These are phyloP conservation scores for Echinometra lucunter DNA, from an alignment of 53 echinoderm and acorn worm genomes.

Conservation along the genomic window DNA sequence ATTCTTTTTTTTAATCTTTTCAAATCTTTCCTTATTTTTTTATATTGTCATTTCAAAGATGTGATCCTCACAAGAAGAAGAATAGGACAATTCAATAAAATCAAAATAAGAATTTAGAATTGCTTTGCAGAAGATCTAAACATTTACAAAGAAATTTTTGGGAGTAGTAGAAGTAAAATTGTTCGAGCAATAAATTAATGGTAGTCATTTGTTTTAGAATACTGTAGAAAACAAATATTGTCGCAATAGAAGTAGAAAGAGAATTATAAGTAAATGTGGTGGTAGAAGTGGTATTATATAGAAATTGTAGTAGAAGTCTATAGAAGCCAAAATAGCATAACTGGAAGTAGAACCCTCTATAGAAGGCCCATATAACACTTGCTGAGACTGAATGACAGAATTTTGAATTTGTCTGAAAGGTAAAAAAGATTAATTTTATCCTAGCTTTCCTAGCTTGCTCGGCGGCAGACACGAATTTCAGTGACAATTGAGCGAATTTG, in stretches of 20 bases:
- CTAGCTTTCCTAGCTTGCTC: no score
- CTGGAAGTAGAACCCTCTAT: no score
- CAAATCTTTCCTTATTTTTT: background rate
- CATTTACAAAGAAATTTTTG: no score
- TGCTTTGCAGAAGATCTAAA: no score
- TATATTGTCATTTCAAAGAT: no score
- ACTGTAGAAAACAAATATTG: background rate
- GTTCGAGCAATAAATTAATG: background rate
- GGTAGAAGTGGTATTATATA: background rate
- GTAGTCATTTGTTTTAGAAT: background rate
- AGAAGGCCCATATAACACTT: no score
- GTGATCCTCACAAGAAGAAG: background rate
- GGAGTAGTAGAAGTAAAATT: no score
- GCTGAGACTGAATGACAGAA: no score
- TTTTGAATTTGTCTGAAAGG: no score
- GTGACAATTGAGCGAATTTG: no score
- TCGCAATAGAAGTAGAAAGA: background rate
- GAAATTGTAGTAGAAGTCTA: background rate
- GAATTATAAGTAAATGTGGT: background rate
- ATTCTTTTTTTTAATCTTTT: background rate
- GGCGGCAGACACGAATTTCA: no score
- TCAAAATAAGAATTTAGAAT: background rate
- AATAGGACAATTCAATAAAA: background rate
- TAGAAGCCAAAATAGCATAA: background rate
- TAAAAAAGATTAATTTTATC: no score